Percentiles rank a stretch among this genome's conserved stretches.
These are phyloP conservation scores for Oryzias celebensis DNA, from an alignment of 2,113 vertebrate species.

Conservation along the genomic window DNA sequence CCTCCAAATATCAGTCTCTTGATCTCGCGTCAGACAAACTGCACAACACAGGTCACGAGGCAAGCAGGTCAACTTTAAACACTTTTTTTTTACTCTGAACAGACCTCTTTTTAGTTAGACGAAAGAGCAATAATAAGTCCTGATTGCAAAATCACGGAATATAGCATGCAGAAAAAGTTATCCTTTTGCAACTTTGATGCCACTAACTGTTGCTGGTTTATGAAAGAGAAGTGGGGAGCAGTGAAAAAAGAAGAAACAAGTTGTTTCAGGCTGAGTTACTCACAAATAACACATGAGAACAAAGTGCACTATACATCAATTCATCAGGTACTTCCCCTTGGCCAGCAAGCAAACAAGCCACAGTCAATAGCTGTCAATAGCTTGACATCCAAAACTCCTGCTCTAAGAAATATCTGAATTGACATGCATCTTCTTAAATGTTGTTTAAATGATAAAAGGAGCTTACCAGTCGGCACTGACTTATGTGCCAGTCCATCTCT, in stretches of 20 bases:
- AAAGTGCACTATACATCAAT: conserved; percentile 26
- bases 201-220: background rate
- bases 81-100: background rate
- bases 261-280: conserved; percentile 39
- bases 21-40: conserved; percentile 25
- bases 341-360: background rate
- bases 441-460: conserved; percentile 27
- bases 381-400: background rate
- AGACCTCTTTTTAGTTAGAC: background rate
- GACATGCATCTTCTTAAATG: background rate
- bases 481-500: conserved; percentile 78
- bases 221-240: background rate
- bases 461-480: conserved; percentile 76
- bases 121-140: background rate
- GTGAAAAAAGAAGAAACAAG: conserved; percentile 12
- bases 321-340: conserved; percentile 40
- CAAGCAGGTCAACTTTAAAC: conserved; percentile 12
- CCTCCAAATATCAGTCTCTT: conserved; percentile 27
- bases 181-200: background rate
- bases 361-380: background rate
- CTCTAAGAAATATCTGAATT: background rate
- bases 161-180: conserved; percentile 3
- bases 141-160: conserved; percentile 4
- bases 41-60: conserved; percentile 14
- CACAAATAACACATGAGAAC: conserved; percentile 45